Evolutionary conservation across 2,888 invertebrate genomes (phyloP).

Genomic region (Ellobium chinense): DNA sequence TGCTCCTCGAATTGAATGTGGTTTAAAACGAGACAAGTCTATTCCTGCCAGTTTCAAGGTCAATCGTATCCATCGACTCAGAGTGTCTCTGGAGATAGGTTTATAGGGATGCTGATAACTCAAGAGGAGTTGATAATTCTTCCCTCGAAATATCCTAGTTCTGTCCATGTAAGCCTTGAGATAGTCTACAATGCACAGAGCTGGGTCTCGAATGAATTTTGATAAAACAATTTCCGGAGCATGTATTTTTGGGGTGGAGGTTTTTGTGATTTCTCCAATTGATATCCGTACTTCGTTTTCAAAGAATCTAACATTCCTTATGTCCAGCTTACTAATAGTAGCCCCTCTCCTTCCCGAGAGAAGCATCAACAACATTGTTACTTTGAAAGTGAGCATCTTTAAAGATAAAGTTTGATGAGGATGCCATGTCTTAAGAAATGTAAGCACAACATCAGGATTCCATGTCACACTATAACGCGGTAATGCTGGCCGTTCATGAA

Average conservation of each 20-base stretch:
- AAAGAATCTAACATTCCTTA: neutral
- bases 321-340: neutral
- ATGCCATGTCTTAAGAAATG: neutral
- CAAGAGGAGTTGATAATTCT: neutral
- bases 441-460: neutral
- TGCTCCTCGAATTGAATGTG: neutral
- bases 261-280: neutral
- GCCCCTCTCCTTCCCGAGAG: neutral
- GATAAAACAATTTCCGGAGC: neutral
- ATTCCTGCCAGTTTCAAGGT: neutral
- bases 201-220: neutral
- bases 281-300: neutral
- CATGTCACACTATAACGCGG: neutral
- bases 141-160: neutral
- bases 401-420: too few species aligned
- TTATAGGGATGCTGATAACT: neutral
- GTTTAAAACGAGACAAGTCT: neutral
- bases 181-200: neutral
- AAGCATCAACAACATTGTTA: neutral
- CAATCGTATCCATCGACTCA: neutral
- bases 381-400: neutral
- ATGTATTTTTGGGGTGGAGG: neutral
- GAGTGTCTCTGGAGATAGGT: neutral
- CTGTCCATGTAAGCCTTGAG: neutral
- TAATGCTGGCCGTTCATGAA: neutral